Conservation (phyloP, 1,140 invertebrate genomes). For the Drosophila mojavensis region DNA sequence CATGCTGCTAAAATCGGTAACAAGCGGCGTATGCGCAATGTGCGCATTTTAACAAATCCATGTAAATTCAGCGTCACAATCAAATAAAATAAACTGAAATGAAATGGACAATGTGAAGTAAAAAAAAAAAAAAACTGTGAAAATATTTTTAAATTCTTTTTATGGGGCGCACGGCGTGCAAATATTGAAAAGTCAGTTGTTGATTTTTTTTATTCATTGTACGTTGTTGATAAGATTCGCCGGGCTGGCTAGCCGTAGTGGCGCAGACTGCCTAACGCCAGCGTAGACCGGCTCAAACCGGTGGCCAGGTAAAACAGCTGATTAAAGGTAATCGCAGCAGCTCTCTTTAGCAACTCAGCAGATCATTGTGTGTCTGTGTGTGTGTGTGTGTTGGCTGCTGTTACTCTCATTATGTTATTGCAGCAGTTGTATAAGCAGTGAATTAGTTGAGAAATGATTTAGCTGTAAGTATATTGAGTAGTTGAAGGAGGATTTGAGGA, state of each 20-base stretch:
- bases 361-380: background rate
- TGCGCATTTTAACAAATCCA: slow-evolving; percentile 66
- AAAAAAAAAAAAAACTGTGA: background rate
- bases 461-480: background rate
- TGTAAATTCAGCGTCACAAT: slow-evolving; percentile 52
- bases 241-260: background rate
- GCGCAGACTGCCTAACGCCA: slow-evolving; percentile 59
- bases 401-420: background rate
- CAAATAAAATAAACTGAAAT: background rate
- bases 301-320: slow-evolving; percentile 30
- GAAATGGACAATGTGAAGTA: background rate
- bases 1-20: slow-evolving; percentile 66
- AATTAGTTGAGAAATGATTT: background rate
- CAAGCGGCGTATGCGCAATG: slow-evolving; percentile 67
- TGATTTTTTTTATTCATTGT: slow-evolving; percentile 40
- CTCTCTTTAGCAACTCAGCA: slow-evolving; percentile 2
- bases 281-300: slow-evolving; percentile 58
- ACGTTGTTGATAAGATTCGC: slow-evolving; percentile 52
- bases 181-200: slow-evolving; percentile 58
- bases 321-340: slow-evolving; percentile 6
- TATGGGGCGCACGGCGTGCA: slow-evolving; percentile 22
- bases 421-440: background rate
- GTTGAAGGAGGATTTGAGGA: background rate
- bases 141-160: slow-evolving; percentile 5
- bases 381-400: background rate